Conservation (phyloP, 1,140 invertebrate genomes). For the Nasonia longicornis region DNA sequence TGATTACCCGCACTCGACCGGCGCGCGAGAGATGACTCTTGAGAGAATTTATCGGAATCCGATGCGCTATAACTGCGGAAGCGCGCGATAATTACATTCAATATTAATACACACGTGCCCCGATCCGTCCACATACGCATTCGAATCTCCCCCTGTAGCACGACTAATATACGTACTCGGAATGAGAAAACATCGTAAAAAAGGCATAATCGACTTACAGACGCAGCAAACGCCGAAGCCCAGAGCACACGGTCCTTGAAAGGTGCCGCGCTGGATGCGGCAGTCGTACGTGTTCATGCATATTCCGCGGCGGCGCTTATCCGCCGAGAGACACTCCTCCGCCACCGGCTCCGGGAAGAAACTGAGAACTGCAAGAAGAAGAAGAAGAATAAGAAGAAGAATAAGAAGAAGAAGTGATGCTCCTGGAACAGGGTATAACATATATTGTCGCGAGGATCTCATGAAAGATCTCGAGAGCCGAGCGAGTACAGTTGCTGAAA, state of each 20-base stretch:
- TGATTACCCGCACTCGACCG: background rate
- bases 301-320: slow-evolving; percentile 77
- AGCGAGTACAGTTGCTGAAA: background rate
- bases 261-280: slow-evolving; percentile 78
- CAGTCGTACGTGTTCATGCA: slow-evolving; percentile 89
- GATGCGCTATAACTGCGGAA: slow-evolving; percentile 13
- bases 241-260: slow-evolving; percentile 82
- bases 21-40: background rate
- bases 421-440: background rate
- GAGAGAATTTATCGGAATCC: slow-evolving; percentile 27
- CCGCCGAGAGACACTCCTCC: slow-evolving; percentile 79
- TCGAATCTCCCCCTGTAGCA: background rate
- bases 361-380: slow-evolving; percentile 75
- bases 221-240: slow-evolving; percentile 91
- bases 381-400: slow-evolving; percentile 32
- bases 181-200: background rate
- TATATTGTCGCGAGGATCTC: background rate
- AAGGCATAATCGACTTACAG: slow-evolving; percentile 72
- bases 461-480: background rate
- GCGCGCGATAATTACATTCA: slow-evolving; percentile 21
- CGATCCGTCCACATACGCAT: background rate
- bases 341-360: slow-evolving; percentile 84
- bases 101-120: slow-evolving; percentile 8
- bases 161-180: background rate
- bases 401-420: no score